Evolutionary conservation across 1,140 invertebrate species (phyloP).

Genomic region (Copidosoma floridanum): DNA sequence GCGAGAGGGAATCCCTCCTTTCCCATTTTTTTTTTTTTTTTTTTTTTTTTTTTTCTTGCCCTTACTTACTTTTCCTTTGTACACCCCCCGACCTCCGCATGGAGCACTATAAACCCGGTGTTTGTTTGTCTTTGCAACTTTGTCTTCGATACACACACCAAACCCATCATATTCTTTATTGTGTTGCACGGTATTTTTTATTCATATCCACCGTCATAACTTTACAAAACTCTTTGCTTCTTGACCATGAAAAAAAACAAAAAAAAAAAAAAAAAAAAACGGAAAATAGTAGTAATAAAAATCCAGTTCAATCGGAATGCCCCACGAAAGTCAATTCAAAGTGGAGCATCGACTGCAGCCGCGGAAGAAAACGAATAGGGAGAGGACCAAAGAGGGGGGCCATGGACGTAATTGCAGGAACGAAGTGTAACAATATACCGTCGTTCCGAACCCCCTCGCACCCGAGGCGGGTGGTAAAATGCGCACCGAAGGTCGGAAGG

Average conservation of each 20-base stretch:
- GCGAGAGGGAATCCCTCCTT: conserved; percentile 29
- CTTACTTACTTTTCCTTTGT: conserved; percentile 19
- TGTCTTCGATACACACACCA: too few species aligned
- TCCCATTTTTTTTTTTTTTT: conserved; percentile 8
- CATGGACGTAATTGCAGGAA: conserved; percentile 25
- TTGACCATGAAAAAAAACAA: too few species aligned
- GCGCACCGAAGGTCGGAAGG: not conserved
- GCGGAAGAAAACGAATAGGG: not conserved
- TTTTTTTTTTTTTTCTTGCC: not conserved
- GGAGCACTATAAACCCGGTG: too few species aligned
- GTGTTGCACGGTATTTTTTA: too few species aligned
- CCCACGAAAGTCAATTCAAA: too few species aligned
- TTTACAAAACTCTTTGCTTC: too few species aligned
- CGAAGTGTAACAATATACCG: conserved; percentile 8
- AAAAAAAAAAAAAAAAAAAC: too few species aligned
- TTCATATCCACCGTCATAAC: too few species aligned
- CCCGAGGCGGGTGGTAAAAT: conserved; percentile 13
- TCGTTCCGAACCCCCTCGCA: not conserved
- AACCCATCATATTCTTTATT: too few species aligned
- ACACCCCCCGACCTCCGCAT: too few species aligned
- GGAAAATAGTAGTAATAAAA: too few species aligned
- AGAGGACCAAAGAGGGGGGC: not conserved
- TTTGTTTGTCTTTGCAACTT: conserved; percentile 12
- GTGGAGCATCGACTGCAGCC: not conserved
- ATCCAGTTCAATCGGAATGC: too few species aligned